phyloP scores from a whole-genome alignment of 2,797 vertebrate genomes.

The Parauchenoglanis ngamensis region DNA sequence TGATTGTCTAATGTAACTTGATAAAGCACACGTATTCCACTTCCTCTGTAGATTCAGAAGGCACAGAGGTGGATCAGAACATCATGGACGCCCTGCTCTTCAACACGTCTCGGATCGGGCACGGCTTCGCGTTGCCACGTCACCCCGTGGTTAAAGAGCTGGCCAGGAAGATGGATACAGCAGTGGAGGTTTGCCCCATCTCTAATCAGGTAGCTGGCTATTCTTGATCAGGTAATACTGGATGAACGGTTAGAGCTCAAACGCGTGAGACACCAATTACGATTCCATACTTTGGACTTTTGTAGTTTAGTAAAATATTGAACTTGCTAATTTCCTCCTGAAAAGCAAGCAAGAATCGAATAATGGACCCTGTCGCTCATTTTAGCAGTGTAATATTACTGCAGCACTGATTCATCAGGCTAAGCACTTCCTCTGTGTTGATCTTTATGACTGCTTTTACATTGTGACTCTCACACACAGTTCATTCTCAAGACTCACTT shows the following conservation, averaged over 20 bases:
- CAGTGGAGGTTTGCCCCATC: constrained; percentile 89
- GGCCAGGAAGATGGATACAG: constrained; percentile 77
- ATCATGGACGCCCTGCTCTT: constrained; percentile 86
- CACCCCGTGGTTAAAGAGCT: constrained; percentile 80
- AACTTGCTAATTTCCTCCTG: not conserved
- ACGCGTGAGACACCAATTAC: not conserved
- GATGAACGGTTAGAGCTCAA: not conserved
- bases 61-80: constrained; percentile 77
- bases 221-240: not conserved
- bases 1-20: not conserved
- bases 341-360: not conserved
- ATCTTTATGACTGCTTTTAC: no score
- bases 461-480: no score
- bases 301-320: not conserved
- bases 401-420: not conserved
- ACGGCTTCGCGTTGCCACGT: constrained; percentile 83
- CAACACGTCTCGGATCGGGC: constrained; percentile 90
- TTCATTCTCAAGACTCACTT: no score
- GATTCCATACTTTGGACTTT: not conserved
- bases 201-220: constrained; percentile 85
- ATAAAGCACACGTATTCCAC: not conserved
- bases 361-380: not conserved
- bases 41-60: constrained; percentile 56
- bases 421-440: no score
- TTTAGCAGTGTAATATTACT: not conserved